These are phyloP conservation scores for Chloroceryle amazona DNA, from an alignment of 2,797 vertebrate genomes.

Conservation along the genomic window DNA sequence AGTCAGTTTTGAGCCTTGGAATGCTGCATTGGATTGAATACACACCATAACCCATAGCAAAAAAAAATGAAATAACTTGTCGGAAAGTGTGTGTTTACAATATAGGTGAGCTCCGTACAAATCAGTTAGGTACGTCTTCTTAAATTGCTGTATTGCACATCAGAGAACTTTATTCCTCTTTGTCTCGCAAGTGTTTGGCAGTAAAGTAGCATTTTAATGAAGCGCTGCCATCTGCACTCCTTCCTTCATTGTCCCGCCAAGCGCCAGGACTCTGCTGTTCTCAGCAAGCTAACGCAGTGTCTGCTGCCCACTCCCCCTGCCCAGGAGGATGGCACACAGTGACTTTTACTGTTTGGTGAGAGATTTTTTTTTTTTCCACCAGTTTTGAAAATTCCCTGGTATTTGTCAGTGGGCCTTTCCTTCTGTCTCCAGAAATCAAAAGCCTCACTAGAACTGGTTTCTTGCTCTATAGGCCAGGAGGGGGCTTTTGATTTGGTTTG, in stretches of 20 bases:
- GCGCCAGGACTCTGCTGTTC: slow-evolving; percentile 5
- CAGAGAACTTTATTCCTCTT: slow-evolving; percentile 62
- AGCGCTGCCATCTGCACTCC: slow-evolving; percentile 59
- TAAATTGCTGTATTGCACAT: slow-evolving; percentile 76
- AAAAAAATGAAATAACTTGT: slow-evolving; percentile 40
- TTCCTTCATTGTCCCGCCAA: slow-evolving; percentile 43
- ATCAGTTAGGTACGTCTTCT: slow-evolving; percentile 75
- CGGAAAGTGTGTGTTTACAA: slow-evolving; percentile 69
- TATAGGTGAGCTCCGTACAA: slow-evolving; percentile 55
- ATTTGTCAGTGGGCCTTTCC: neutral
- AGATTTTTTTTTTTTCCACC: neutral
- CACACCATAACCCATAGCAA: slow-evolving; percentile 59
- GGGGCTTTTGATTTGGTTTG: neutral
- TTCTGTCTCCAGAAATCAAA: slow-evolving; percentile 15
- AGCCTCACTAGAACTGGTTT: neutral
- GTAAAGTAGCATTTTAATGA: slow-evolving; percentile 73
- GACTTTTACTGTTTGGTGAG: neutral
- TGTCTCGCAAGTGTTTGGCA: slow-evolving; percentile 62
- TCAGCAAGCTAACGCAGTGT: slow-evolving; percentile 23
- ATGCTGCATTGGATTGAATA: slow-evolving; percentile 71
- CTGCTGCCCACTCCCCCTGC: slow-evolving; percentile 1
- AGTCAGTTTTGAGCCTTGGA: slow-evolving; percentile 76
- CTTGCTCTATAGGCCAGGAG: neutral
- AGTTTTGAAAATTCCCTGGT: neutral
- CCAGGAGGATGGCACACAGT: neutral